Base-by-base conservation (phyloP, 92 coral and sea anemone genomes). In the Blastomussa wellsi region DNA sequence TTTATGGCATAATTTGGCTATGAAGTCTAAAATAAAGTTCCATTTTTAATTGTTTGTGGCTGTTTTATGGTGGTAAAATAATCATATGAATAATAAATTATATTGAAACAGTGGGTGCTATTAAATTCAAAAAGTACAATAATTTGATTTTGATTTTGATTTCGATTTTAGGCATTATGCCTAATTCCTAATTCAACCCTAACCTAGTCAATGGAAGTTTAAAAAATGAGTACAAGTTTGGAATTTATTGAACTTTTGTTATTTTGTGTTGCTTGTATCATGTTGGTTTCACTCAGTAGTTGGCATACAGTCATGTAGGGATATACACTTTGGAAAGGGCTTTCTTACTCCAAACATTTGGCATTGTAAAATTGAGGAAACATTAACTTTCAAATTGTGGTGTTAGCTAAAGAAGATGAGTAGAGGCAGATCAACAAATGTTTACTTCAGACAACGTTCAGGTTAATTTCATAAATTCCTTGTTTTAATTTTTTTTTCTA, bases 391-490 rank as follows among this genome's bases (percentile, higher is more conserved):
- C 16, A 17, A 24, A 65, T 2, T 6, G 17, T 24, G 15, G 29
- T 9, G 37, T 11, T 8, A 77, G 1, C 47, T 9, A 60, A 20
- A 12, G 29, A 28, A n/a, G 72, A 79, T 60, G 72, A 60, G 73
- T 37, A 67, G 55, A 62, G 29, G n/a, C 26, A 79, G 82, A 29
- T 79, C 82, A 62, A 59, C 39, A 12, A 47, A 39, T 5, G 39
- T 79, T 31, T 79, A 79, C 71, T 60, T 60, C 72, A 79, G 82
- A 26, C 72, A 26, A 29, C 7, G 39, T 26, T 60, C 73, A 62
- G 82, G 84, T 80, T 31, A 8, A 68, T 36, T 67, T 44, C 36
- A 4, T 16, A 16, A 16, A 17, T 67, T 67, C 0, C 29, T 31
- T 37, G 20, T 79, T 33, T 62, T 1, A 11, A 1, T 77, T 10